Conservation (phyloP, 1,140 invertebrate species). For the Trypoxylus dichotomus region DNA sequence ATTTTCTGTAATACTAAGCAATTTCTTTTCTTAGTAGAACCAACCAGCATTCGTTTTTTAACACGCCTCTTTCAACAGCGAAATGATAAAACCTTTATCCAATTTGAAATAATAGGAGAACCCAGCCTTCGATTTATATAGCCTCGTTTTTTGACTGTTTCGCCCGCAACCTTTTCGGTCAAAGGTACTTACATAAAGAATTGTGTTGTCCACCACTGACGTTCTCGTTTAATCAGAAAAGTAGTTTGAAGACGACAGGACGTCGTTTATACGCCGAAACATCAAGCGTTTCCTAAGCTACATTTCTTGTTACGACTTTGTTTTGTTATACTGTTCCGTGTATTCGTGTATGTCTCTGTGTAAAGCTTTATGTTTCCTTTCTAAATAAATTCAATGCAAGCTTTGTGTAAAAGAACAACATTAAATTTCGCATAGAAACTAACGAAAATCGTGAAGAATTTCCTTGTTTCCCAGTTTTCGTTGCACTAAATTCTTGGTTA, state of each 20-base stretch:
- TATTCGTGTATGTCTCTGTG: background rate
- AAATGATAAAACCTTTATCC: background rate
- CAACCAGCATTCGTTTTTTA: too few relatives aligned
- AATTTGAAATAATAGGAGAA: background rate
- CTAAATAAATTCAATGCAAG: conserved; percentile 36
- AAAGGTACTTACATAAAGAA: conserved; percentile 14
- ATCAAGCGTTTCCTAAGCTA: conserved; percentile 34
- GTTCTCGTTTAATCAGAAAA: conserved; percentile 36
- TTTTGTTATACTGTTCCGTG: conserved; percentile 29
- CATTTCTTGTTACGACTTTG: conserved; percentile 38
- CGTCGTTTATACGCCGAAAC: conserved; percentile 33
- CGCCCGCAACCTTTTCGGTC: background rate
- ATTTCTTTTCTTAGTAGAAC: too few relatives aligned
- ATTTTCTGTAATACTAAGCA: too few relatives aligned
- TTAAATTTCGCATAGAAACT: background rate
- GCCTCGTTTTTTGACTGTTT: background rate
- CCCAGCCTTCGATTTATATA: background rate
- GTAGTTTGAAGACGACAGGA: conserved; percentile 31
- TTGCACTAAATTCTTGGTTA: background rate
- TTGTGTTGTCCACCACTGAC: conserved; percentile 23
- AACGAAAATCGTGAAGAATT: background rate
- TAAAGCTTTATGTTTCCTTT: background rate
- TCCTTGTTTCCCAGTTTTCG: background rate
- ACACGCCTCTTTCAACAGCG: background rate
- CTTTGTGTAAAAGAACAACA: background rate